A percentile compares a stretch with the other conserved stretches of the same genome.
Evolutionary conservation across 2,113 vertebrate genomes (phyloP).

Genomic region (Marmota flaviventris): DNA sequence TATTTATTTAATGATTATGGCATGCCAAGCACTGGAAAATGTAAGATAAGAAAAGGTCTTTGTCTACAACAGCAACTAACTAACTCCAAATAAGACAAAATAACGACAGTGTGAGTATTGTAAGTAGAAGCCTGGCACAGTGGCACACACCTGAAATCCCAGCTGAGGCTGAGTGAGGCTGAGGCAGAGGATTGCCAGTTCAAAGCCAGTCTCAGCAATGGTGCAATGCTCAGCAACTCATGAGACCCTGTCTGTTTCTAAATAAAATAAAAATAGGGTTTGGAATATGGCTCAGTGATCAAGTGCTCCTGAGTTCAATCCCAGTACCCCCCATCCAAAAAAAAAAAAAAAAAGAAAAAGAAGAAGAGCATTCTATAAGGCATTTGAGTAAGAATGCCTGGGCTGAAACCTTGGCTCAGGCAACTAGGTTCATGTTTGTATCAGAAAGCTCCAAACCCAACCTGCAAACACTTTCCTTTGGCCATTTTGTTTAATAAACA

Average conservation of each 20-base stretch:
- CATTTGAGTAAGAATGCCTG: not conserved
- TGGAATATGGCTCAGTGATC: too few relatives aligned
- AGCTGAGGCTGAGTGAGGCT: too few relatives aligned
- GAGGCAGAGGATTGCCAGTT: too few relatives aligned
- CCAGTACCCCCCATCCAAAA: too few relatives aligned
- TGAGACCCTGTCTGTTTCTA: too few relatives aligned
- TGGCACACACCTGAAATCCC: too few relatives aligned
- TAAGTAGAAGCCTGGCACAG: not conserved
- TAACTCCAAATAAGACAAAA: not conserved
- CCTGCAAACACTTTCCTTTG: not conserved
- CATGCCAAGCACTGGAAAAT: not conserved
- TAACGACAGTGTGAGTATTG: not conserved
- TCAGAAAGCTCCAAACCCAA: not conserved
- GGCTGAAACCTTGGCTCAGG: not conserved
- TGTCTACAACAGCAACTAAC: not conserved
- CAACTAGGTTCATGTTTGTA: not conserved
- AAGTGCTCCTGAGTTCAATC: too few relatives aligned
- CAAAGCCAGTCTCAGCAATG: too few relatives aligned
- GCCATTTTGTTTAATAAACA: slow-evolving; percentile 22
- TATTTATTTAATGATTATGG: slow-evolving; percentile 33
- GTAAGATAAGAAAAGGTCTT: not conserved
- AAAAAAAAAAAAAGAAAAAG: not conserved
- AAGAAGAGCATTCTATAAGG: not conserved
- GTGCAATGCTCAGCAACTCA: too few relatives aligned
- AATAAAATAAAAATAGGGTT: too few relatives aligned